Percentiles rank a stretch among this genome's conserved stretches.
Evolutionary conservation across 2,888 invertebrate species (phyloP).

Genomic region (Apodemia duryi): DNA sequence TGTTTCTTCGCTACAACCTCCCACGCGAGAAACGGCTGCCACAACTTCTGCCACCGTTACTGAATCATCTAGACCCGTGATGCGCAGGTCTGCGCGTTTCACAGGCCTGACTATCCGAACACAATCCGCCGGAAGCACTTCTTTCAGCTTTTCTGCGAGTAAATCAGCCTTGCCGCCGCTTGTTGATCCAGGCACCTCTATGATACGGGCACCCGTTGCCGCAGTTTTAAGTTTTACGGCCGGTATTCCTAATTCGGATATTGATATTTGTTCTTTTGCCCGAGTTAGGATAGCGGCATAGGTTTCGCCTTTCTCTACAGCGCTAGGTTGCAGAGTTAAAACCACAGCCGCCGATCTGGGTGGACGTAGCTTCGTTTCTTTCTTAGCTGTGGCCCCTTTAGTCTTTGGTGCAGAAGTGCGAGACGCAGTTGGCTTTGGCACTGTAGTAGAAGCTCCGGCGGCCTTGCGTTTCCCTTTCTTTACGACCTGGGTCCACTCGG

Average conservation of each 20-base stretch:
- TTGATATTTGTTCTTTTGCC: too few relatives aligned
- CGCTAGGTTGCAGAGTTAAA: constrained; percentile 12
- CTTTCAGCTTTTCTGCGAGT: constrained; percentile 22
- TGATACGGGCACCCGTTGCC: constrained; percentile 24
- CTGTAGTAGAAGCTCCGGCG: too few relatives aligned
- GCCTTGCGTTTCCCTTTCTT: too few relatives aligned
- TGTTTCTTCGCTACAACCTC: constrained; percentile 15
- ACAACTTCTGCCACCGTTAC: constrained; percentile 17
- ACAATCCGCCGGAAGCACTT: constrained; percentile 8
- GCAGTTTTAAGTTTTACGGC: constrained; percentile 16
- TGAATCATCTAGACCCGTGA: constrained; percentile 23
- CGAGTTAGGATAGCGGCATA: constrained; percentile 16
- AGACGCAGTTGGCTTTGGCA: not conserved
- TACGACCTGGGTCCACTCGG: too few relatives aligned
- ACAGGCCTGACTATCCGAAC: constrained; percentile 22
- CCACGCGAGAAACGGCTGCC: constrained; percentile 4
- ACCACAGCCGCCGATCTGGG: not conserved
- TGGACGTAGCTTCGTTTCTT: not conserved
- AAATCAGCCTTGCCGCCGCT: constrained; percentile 23
- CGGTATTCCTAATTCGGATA: constrained; percentile 16
- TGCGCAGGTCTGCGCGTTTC: constrained; percentile 10
- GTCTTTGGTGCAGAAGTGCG: too few relatives aligned
- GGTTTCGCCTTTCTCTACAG: constrained; percentile 16
- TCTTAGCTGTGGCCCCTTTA: not conserved
- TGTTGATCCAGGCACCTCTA: constrained; percentile 22